Conservation (phyloP, 2,888 invertebrate genomes). For the Trichopoda pennipes region DNA sequence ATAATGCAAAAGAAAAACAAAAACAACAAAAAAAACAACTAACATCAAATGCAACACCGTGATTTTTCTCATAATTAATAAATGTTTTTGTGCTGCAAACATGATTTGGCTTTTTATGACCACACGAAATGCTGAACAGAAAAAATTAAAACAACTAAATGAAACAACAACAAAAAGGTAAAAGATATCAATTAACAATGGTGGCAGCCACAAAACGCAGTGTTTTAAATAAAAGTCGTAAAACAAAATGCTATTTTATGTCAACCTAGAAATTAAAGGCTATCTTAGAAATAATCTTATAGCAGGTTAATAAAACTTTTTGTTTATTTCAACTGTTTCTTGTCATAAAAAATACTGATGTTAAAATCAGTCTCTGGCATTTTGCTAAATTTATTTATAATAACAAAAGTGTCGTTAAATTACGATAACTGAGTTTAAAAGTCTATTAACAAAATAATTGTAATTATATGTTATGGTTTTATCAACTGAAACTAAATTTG, state of each 20-base stretch:
- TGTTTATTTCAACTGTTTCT: background rate
- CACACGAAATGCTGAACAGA: conserved; percentile 54
- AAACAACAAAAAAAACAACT: conserved; percentile 6
- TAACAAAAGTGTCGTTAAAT: too few species aligned
- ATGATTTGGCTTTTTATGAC: conserved; percentile 67
- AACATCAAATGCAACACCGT: conserved; percentile 67
- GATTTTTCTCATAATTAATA: conserved; percentile 67
- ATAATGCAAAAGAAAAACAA: conserved; percentile 14
- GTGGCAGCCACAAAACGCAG: conserved; percentile 34
- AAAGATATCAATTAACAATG: conserved; percentile 60
- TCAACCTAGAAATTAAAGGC: conserved; percentile 40
- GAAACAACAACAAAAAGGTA: conserved; percentile 11
- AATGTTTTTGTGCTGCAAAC: conserved; percentile 64
- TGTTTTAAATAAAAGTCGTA: conserved; percentile 23
- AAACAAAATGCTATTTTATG: conserved; percentile 34
- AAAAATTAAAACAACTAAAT: conserved; percentile 18
- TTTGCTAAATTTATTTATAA: too few species aligned
- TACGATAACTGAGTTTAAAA: too few species aligned
- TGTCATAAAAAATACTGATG: too few species aligned
- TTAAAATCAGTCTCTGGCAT: too few species aligned
- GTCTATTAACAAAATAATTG: too few species aligned
- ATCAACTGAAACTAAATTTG: too few species aligned
- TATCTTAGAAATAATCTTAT: background rate
- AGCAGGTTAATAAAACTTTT: background rate
- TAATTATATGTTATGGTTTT: too few species aligned